Evolutionary conservation across 2,113 vertebrate genomes (phyloP), one percentile per base, ranked within the genome.

Genomic region (Scomber scombrus): DNA sequence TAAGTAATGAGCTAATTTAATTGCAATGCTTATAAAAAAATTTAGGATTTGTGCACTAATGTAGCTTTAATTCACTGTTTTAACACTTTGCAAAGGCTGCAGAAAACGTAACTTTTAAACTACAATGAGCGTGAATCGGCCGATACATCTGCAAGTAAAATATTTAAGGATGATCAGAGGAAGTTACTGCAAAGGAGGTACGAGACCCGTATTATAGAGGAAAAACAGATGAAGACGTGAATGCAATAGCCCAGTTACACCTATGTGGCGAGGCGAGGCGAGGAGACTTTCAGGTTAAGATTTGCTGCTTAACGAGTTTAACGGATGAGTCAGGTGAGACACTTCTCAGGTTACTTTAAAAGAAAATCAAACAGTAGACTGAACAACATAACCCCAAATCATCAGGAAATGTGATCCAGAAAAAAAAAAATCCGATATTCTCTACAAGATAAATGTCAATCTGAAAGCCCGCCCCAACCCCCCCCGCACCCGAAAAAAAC

Each of bases 181-280:
- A 9, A 40, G 34, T 40, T 40, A 40, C 34, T 40, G 34, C 34
- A 9, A 55, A n/a, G 34, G 19, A 31, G 55, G 46, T 46, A 16
- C 52, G 13, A 63, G 54, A 23, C 34, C 52, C 3, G 23, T 40
- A 19, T 19, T 31, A 21, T 5, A 70, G 60, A 62, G 95, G 93
- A 90, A 94, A 40, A 40, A 7, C 5, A 40, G 34, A 40, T 8
- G 6, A n/a, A 65, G 15, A 73, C 29, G 58, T 54, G 65, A 55
- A 47, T 5, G 19, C 21, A 54, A 40, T 31, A 72, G 49, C 49
- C 29, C 19, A 4, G 47, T 23, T n/a, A 29, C 57, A 18, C 56
- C n/a, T 26, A 45, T 2, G 5, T 34, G 47, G 67, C n/a, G 58
- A 64, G 31, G 26, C 3, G 0, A 12, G 34, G 34, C 8, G 34